Evolutionary conservation across 2,113 vertebrate species (phyloP), one percentile per base, ranked within the genome.

Genomic region (Heptranchias perlo): DNA sequence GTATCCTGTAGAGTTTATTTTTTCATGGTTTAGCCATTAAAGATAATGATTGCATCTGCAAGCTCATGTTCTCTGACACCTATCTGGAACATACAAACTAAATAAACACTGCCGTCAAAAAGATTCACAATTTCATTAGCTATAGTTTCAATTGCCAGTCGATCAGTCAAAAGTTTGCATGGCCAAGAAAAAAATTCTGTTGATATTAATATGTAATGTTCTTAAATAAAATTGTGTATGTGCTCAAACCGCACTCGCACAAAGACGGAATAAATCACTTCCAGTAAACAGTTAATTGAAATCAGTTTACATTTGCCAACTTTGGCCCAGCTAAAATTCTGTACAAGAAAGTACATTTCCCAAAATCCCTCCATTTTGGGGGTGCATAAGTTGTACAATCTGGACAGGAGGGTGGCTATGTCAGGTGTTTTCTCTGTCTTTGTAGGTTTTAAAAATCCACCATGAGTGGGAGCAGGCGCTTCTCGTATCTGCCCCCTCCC

Each of bases 21-120:
- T 44, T 44, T 82, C 76, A 82, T 18, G 76, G n/a, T 82, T 82
- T n/a, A 82, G 39, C n/a, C 21, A 21, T 82, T 82, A n/a, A 82
- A 44, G n/a, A 82, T 82, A 82, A 39, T 82, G n/a, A 76, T 76
- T 76, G 73, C 73, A 76, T 76, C 73, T 76, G 73, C 73, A 76
- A n/a, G 73, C 73, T 76, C 73, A 76, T 76, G 73, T 76, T 76
- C 73, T n/a, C 73, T 76, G 73, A n/a, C 73, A 76, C 73, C 73
- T 76, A 35, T n/a, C 73, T 14, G 73, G 31, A 76, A 7, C 35
- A 1, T 76, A 76, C 73, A n/a, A n/a, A 39, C 31, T n/a, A n/a
- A 76, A 35, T 76, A 76, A 76, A 76, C 31, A 76, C n/a, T 76
- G 31, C 35, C 73, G n/a, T 11, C 35, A 73, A 35, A 76, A n/a